Percentiles rank a stretch among this genome's conserved stretches.
These are phyloP conservation scores for Palloptera scutellata DNA, from an alignment of 2,888 invertebrate genomes.

Conservation along the genomic window DNA sequence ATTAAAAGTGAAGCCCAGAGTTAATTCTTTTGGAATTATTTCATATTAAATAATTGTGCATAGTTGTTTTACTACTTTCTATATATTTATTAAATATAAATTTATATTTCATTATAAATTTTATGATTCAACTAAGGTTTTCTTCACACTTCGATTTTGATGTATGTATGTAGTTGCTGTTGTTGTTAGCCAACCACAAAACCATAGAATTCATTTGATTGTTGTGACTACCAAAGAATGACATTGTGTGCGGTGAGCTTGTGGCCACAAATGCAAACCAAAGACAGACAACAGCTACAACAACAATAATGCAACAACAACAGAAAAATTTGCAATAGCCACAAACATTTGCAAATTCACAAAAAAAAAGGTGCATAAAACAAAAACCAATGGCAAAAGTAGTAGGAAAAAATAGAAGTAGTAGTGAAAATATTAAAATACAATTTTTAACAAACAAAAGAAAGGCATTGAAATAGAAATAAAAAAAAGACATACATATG, in stretches of 20 bases:
- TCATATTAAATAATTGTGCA: too few relatives aligned
- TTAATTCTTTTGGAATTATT: too few relatives aligned
- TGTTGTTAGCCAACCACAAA: not conserved
- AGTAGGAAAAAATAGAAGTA: too few relatives aligned
- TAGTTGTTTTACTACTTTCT: too few relatives aligned
- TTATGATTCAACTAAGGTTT: too few relatives aligned
- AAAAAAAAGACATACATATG: not conserved
- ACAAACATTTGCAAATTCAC: slow-evolving; percentile 34
- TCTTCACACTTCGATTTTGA: too few relatives aligned
- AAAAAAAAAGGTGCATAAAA: not conserved
- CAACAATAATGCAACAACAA: slow-evolving; percentile 45
- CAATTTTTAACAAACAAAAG: slow-evolving; percentile 30
- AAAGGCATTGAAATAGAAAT: slow-evolving; percentile 36
- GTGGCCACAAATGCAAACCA: slow-evolving; percentile 51
- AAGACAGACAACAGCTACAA: slow-evolving; percentile 33
- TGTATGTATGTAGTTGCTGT: too few relatives aligned
- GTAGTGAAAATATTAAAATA: slow-evolving; percentile 26
- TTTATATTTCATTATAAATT: too few relatives aligned
- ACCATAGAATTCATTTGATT: not conserved
- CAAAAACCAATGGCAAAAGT: slow-evolving; percentile 5
- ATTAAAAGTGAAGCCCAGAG: too few relatives aligned
- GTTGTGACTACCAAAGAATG: slow-evolving; percentile 28
- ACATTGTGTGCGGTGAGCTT: slow-evolving; percentile 16
- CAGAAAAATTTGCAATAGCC: slow-evolving; percentile 42
- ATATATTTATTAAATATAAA: too few relatives aligned